A percentile compares a stretch with the other conserved stretches of the same genome.
Conservation (phyloP, 1,140 invertebrate genomes). For the Pygmarrhopalites habei region DNA sequence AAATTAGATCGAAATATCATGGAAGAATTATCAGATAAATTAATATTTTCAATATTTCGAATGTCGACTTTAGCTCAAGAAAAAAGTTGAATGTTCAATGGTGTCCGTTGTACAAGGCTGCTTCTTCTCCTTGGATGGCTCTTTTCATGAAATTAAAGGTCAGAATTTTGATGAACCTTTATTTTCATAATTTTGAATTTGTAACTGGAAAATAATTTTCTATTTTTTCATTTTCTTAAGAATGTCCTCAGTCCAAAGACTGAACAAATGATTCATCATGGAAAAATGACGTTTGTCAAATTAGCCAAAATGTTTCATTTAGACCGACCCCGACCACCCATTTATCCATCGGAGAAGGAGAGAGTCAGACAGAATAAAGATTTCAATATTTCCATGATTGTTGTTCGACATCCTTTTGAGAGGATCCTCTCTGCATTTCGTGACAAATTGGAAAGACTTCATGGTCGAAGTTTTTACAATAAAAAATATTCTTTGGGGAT, state of each 20-base stretch:
- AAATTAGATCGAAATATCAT: too few species aligned
- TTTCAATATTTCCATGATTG: conserved; percentile 41
- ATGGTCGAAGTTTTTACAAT: conserved; percentile 28
- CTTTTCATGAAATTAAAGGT: conserved; percentile 28
- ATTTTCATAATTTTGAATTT: too few species aligned
- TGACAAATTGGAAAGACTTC: conserved; percentile 47
- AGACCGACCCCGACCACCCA: background rate
- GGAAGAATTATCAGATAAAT: too few species aligned
- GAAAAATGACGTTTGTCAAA: conserved; percentile 29
- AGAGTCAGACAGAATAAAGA: background rate
- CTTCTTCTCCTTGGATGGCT: conserved; percentile 75
- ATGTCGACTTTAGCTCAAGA: too few species aligned
- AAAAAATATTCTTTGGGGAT: conserved; percentile 24
- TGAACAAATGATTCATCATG: conserved; percentile 24
- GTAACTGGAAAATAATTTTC: too few species aligned
- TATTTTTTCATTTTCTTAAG: too few species aligned
- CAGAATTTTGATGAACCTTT: too few species aligned
- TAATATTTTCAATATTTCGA: too few species aligned
- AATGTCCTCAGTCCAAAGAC: conserved; percentile 22
- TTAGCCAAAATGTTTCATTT: conserved; percentile 26
- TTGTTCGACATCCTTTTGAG: conserved; percentile 50
- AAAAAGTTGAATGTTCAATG: conserved; percentile 36
- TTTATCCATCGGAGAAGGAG: background rate
- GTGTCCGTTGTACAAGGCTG: conserved; percentile 80
- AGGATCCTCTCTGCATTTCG: conserved; percentile 50